Percentiles rank a stretch among this genome's conserved stretches.
These are phyloP conservation scores for Stegana nigrithorax DNA, from an alignment of 2,888 invertebrate species.

Conservation along the genomic window DNA sequence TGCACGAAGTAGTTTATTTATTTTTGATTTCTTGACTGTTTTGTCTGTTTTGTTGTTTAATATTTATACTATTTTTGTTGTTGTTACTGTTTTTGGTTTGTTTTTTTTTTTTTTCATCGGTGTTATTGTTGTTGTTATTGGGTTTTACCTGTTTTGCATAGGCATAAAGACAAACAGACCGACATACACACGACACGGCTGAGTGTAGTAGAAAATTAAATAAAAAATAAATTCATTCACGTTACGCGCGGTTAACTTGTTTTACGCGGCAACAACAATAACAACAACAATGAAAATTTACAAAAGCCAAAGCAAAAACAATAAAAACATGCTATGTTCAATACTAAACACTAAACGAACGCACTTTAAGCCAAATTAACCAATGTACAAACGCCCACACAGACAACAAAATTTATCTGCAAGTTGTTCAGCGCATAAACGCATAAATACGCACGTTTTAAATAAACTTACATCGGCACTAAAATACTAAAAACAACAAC, in stretches of 20 bases:
- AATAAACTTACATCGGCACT: background rate
- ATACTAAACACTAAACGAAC: constrained; percentile 30
- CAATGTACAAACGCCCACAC: constrained; percentile 10
- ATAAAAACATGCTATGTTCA: constrained; percentile 13
- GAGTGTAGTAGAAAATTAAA: constrained; percentile 9
- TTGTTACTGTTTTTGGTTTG: constrained; percentile 10
- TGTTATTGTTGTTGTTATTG: constrained; percentile 27
- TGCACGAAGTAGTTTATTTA: constrained; percentile 21
- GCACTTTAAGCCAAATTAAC: constrained; percentile 9
- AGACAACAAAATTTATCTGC: too few species aligned
- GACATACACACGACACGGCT: constrained; percentile 13
- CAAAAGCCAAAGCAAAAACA: background rate
- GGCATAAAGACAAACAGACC: constrained; percentile 29
- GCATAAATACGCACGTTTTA: too few species aligned
- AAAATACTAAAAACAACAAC: background rate
- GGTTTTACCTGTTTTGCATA: constrained; percentile 36
- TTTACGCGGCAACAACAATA: constrained; percentile 12
- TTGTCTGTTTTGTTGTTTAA: constrained; percentile 19
- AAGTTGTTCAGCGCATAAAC: too few species aligned
- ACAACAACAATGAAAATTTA: background rate
- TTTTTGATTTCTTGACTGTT: constrained; percentile 12
- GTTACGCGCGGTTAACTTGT: constrained; percentile 26
- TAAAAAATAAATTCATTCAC: constrained; percentile 16
- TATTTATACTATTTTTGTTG: background rate
- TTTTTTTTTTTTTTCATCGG: constrained; percentile 22